Evolutionary conservation across 2,888 invertebrate genomes (phyloP), one percentile per base, ranked within the genome.

Genomic region (Agrochola lota): DNA sequence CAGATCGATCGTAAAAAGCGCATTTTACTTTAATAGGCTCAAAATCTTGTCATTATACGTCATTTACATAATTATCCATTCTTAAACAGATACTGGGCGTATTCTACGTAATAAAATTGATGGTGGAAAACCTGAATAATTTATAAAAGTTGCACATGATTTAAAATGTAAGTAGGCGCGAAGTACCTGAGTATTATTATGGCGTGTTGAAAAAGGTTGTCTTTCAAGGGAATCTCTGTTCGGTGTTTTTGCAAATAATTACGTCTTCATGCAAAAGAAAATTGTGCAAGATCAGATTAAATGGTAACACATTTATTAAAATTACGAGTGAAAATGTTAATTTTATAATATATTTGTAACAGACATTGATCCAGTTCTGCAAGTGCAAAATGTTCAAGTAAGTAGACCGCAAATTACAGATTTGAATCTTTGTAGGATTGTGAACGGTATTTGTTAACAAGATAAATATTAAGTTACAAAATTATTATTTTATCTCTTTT

Each of bases 51-150:
- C 90, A 92, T 93, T 94, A 93, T 85, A 75, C 78, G 75, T 90
- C 80, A 93, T 94, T 92, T 91, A 88, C 92, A 92, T 93, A 94
- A 94, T 94, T 91, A 89, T 78, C 91, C 89, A 93, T 92, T 93
- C 90, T 92, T 92, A 89, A 80, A 89, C 85, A 88, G 83, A 90
- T 89, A 86, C 87, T 91, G 90, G 90, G 91, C 88, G 90, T 89
- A 88, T 85, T 89, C 85, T 85, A 80, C 79, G 86, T 85, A 86
- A 90, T 87, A 87, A 91, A 88, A 90, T 91, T 85, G 89, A 90
- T 90, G 78, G 74, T 78, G 82, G 72, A 81, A 87, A 89, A 87
- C 85, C 83, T 88, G 85, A 84, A 88, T 81, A 88, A 87, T 88
- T 90, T 86, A 86, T 83, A 86, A 85, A 90, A 89, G 80, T 85